These are phyloP conservation scores for Epistrophella euchroma DNA, from an alignment of 2,888 invertebrate species.

Conservation along the genomic window DNA sequence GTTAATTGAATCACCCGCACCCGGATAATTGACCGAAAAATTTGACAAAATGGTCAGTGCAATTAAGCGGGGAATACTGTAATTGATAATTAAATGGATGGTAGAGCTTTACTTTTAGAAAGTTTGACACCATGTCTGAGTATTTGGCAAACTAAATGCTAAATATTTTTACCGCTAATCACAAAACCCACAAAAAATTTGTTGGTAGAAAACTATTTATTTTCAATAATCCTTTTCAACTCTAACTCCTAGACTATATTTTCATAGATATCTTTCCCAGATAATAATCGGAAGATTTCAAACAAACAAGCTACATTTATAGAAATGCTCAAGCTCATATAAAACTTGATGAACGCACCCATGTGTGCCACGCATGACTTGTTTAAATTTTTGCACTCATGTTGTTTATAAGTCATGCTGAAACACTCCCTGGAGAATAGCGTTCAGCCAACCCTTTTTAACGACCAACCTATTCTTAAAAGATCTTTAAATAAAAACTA, in stretches of 20 bases:
- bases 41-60: too few relatives aligned
- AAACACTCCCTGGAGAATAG: constrained; percentile 25
- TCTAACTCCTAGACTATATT: background rate
- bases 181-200: too few relatives aligned
- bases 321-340: background rate
- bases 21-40: too few relatives aligned
- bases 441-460: constrained; percentile 38
- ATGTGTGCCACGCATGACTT: constrained; percentile 41
- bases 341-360: constrained; percentile 32
- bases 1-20: too few relatives aligned
- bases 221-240: background rate
- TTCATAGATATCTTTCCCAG: background rate
- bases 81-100: too few relatives aligned
- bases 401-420: constrained; percentile 22
- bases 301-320: background rate
- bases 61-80: too few relatives aligned
- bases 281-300: constrained; percentile 12
- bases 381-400: constrained; percentile 11
- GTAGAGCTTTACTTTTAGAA: too few relatives aligned
- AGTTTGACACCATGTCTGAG: too few relatives aligned
- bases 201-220: too few relatives aligned
- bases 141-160: too few relatives aligned
- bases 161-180: too few relatives aligned
- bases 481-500: background rate
- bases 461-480: constrained; percentile 45